Evolutionary conservation across 2,888 invertebrate species (phyloP), one percentile per base, ranked within the genome.

Genomic region (Rosalia funebris): DNA sequence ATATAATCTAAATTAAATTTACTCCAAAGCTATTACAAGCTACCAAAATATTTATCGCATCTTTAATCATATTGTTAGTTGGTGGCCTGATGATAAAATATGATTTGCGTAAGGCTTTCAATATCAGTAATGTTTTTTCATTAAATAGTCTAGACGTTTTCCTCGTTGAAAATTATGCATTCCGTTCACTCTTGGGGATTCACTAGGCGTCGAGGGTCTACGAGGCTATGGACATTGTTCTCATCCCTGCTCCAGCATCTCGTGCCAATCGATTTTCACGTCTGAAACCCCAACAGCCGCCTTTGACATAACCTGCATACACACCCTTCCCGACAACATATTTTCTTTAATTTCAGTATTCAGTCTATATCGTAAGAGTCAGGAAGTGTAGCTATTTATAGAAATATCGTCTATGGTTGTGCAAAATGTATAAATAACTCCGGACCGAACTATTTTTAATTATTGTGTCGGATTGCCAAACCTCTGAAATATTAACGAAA

Each of bases 401-500:
- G 65, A 62, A 56, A 58, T 60, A 39, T 54, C 32, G 46, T 47
- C 47, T 41, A 59, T 17, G 47, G 54, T 45, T 46, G 52, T 58
- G 65, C 65, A 53, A 65, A 65, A 46, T 60, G 45, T 65, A 62
- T 62, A 65, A 62, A 62, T 65, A 65, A 56, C 56, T 42, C 50
- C n/a, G 25, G 50, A 45, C 55, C 59, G 25, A 54, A 45, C 55
- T 61, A 59, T 46, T 61, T 57, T 52, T 50, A 45, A 57, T 65
- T 16, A 46, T 47, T 52, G 52, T 52, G 53, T 53, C 53, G 41
- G 7, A 16, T 17, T 53, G 53, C 53, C 53, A 53, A 53, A 53
- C 42, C 36, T 25, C 39, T 37, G 14, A 3, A 41, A 53, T 39
- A 19, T 39, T 39, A 50, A 50, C 20, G 39, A 48, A 48, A 48